Conservation (phyloP, 2,888 invertebrate genomes). For the Cecidostiba fungosa region DNA sequence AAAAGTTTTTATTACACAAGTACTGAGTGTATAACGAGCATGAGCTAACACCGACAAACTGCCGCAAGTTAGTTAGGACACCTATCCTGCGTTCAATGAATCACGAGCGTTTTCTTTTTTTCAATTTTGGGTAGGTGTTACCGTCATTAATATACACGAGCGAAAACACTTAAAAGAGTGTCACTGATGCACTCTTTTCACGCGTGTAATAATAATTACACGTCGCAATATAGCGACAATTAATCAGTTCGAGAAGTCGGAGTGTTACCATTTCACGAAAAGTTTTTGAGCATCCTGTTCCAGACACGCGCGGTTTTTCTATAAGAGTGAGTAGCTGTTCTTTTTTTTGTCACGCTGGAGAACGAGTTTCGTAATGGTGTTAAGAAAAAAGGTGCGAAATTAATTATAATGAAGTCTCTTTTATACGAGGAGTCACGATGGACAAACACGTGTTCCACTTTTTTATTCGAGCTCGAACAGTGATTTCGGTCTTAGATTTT, state of each 20-base stretch:
- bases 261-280: neutral
- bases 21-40: neutral
- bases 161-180: neutral
- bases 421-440: neutral
- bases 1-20: constrained; percentile 6
- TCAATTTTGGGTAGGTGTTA: neutral
- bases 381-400: constrained; percentile 40
- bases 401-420: constrained; percentile 37
- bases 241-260: neutral
- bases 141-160: neutral
- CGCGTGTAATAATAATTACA: neutral
- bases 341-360: neutral
- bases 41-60: neutral
- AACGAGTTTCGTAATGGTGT: constrained; percentile 13
- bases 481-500: neutral
- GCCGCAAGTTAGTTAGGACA: neutral
- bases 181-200: neutral
- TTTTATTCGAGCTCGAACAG: neutral
- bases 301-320: constrained; percentile 5
- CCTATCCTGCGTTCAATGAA: neutral
- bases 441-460: neutral
- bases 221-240: constrained; percentile 1
- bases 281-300: constrained; percentile 21
- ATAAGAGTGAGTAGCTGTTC: neutral
- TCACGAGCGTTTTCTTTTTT: neutral